Evolutionary conservation across 2,888 invertebrate species (phyloP).

Genomic region (Polia nebulosa): DNA sequence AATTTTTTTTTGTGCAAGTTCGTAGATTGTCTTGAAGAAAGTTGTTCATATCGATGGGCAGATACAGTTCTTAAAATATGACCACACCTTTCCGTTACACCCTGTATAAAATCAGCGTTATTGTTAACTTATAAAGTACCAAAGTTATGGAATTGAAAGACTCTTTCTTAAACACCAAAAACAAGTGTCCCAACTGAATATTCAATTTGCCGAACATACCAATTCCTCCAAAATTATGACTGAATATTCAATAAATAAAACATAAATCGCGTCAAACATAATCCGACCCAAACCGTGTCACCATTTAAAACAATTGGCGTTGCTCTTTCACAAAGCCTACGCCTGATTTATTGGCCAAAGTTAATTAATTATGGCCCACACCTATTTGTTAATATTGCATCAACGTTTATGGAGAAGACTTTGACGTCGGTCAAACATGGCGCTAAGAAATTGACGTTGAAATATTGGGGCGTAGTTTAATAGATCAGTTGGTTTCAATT

Average conservation of each 20-base stretch:
- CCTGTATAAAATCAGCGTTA: too few species aligned
- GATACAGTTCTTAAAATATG: too few species aligned
- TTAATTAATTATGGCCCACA: conserved; percentile 39
- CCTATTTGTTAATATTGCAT: conserved; percentile 28
- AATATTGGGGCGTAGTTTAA: not conserved
- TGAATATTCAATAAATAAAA: not conserved
- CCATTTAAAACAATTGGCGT: conserved; percentile 38
- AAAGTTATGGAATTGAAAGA: too few species aligned
- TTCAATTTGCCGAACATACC: not conserved
- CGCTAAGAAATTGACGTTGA: conserved; percentile 14
- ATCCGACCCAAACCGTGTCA: conserved; percentile 32
- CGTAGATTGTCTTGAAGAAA: too few species aligned
- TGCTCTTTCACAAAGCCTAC: conserved; percentile 21
- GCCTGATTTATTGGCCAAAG: conserved; percentile 43
- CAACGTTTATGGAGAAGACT: conserved; percentile 8
- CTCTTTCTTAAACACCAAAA: too few species aligned
- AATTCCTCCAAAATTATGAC: not conserved
- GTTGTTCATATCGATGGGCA: too few species aligned
- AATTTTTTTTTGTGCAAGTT: too few species aligned
- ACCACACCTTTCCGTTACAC: too few species aligned
- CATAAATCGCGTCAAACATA: conserved; percentile 31
- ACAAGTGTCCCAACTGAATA: too few species aligned
- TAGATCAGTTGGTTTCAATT: not conserved
- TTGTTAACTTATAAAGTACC: too few species aligned
- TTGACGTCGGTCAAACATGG: conserved; percentile 23